These are phyloP conservation scores for Parthenolecanium corni DNA, from an alignment of 2,888 invertebrate species.

Conservation along the genomic window DNA sequence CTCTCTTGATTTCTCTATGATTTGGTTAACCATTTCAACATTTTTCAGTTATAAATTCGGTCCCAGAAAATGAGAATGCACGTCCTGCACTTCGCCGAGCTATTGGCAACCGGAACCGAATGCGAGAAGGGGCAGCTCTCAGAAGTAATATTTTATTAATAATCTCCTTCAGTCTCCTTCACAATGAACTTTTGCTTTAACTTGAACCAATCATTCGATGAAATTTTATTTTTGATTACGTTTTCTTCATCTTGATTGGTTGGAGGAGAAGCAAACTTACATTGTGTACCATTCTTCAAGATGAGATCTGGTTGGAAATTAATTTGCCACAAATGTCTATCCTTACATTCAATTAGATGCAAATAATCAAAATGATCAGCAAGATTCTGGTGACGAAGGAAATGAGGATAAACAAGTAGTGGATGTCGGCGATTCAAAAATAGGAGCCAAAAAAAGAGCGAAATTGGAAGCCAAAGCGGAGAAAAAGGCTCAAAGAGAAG, in stretches of 20 bases:
- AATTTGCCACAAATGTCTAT: too few species aligned
- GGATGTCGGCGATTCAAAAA: slow-evolving; percentile 57
- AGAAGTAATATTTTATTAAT: background rate
- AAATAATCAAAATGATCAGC: too few species aligned
- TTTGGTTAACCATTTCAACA: background rate
- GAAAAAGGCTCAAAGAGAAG: slow-evolving; percentile 67
- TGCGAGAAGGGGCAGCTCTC: background rate
- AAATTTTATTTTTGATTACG: too few species aligned
- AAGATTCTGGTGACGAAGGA: background rate
- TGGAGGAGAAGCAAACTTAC: too few species aligned
- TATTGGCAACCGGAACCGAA: slow-evolving; percentile 12
- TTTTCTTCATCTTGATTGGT: too few species aligned
- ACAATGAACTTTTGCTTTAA: too few species aligned
- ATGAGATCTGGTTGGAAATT: too few species aligned
- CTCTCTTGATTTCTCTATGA: background rate
- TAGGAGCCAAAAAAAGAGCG: slow-evolving; percentile 86
- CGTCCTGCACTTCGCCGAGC: slow-evolving; percentile 5
- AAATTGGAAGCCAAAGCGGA: slow-evolving; percentile 90
- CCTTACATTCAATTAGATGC: background rate
- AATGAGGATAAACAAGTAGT: slow-evolving; percentile 32
- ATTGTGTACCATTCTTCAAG: too few species aligned
- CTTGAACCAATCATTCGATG: too few species aligned
- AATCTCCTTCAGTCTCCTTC: too few species aligned
- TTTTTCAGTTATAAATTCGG: background rate
- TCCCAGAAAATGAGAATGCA: background rate